Percentiles rank a stretch among this genome's conserved stretches.
Conservation (phyloP, 2,888 invertebrate genomes). For the Hirtodrosophila alboralis region DNA sequence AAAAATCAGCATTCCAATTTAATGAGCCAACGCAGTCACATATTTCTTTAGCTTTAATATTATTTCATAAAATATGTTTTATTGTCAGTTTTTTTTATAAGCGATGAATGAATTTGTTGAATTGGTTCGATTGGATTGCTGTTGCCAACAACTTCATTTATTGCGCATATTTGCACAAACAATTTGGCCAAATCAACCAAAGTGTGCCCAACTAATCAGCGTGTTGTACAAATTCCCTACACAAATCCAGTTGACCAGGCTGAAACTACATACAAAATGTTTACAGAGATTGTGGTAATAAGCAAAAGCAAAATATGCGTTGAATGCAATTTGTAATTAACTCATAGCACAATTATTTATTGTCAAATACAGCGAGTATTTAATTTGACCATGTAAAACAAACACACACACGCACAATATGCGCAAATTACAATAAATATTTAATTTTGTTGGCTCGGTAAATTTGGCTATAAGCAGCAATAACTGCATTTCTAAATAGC, state of each 20-base stretch:
- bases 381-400: conserved; percentile 51
- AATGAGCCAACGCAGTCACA: conserved; percentile 29
- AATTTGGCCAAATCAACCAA: conserved; percentile 67
- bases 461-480: conserved; percentile 19
- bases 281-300: conserved; percentile 54
- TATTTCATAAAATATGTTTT: no score
- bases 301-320: conserved; percentile 67
- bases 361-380: conserved; percentile 59
- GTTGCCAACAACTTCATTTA: conserved; percentile 42
- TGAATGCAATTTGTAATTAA: conserved; percentile 74
- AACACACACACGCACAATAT: conserved; percentile 13
- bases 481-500: conserved; percentile 12
- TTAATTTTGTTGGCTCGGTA: conserved; percentile 38
- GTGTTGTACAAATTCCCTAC: conserved; percentile 37
- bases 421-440: conserved; percentile 57
- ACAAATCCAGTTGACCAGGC: conserved; percentile 33
- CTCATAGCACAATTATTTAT: conserved; percentile 71
- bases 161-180: conserved; percentile 47
- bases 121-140: no score
- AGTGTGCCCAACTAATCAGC: conserved; percentile 45
- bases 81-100: conserved; percentile 9
- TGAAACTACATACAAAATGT: conserved; percentile 10
- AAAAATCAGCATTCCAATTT: conserved; percentile 14
- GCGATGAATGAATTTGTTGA: conserved; percentile 34
- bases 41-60: background rate